A percentile compares a stretch with the other conserved stretches of the same genome.
These are phyloP conservation scores for Theonella swinhoei DNA, from an alignment of 37 sponge, comb jelly and placozoan genomes.

Conservation along the genomic window DNA sequence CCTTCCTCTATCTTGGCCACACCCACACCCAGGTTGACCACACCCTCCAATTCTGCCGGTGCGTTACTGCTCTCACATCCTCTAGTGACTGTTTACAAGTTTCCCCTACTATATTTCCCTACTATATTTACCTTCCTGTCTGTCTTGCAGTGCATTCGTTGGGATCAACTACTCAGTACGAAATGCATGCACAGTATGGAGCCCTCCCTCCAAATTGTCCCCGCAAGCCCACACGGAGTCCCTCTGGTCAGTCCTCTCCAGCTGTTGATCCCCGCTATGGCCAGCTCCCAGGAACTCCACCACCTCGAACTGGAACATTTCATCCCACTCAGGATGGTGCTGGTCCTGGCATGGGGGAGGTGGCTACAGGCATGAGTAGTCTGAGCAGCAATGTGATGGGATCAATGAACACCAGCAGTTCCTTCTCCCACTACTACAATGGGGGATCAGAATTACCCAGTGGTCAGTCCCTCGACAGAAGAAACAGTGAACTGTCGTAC, in stretches of 20 bases:
- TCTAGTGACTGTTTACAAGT: not conserved
- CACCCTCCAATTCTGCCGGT: not conserved
- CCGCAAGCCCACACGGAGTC: not conserved
- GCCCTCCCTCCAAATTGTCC: constrained; percentile 5
- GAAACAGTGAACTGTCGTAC: not conserved
- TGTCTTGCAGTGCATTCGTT: too few species aligned
- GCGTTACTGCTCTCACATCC: not conserved
- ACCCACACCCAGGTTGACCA: not conserved
- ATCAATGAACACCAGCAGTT: not conserved
- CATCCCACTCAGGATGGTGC: not conserved
- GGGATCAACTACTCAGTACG: too few species aligned
- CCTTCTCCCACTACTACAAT: not conserved
- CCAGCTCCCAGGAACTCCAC: constrained; percentile 4
- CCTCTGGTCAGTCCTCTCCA: not conserved
- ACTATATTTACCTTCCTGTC: not conserved
- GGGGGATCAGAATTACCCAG: not conserved
- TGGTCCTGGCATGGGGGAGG: not conserved
- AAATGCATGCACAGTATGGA: constrained; percentile 25
- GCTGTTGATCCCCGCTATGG: constrained; percentile 2
- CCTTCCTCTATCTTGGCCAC: not conserved
- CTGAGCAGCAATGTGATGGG: not conserved
- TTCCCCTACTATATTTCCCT: not conserved
- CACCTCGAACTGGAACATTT: not conserved
- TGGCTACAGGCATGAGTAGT: not conserved
- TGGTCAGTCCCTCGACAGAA: not conserved